A percentile compares a stretch with the other conserved stretches of the same genome.
phyloP scores from a whole-genome alignment of 1,140 invertebrate genomes.

The Diachasmimorpha longicaudata region DNA sequence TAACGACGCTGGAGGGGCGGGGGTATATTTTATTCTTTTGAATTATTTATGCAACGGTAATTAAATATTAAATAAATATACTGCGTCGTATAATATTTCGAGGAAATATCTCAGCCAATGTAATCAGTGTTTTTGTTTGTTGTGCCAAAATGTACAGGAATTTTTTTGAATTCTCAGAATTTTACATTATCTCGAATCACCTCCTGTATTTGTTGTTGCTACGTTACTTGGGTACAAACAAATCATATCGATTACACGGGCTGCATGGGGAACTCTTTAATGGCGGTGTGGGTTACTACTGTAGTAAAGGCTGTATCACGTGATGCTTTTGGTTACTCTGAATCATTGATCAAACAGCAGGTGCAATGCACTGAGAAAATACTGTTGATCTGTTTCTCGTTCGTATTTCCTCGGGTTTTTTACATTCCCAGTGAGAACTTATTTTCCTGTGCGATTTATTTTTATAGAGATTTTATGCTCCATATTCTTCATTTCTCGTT shows the following conservation, averaged over 20 bases:
- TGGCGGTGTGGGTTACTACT: background rate
- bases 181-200: background rate
- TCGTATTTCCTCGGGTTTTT: background rate
- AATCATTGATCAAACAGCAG: conserved; percentile 52
- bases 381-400: background rate
- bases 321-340: conserved; percentile 25
- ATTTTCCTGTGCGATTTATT: background rate
- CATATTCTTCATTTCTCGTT: no score
- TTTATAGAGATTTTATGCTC: no score
- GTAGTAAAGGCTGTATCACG: conserved; percentile 17
- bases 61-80: no score
- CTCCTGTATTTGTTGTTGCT: conserved; percentile 43
- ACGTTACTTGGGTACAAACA: conserved; percentile 53
- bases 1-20: no score
- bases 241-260: conserved; percentile 48
- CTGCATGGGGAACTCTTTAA: background rate
- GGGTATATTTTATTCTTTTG: no score
- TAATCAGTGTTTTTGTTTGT: no score
- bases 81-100: no score
- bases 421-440: background rate
- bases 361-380: background rate
- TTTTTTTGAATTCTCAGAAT: background rate
- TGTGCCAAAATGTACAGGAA: no score
- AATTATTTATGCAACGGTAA: no score
- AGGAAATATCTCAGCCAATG: no score